Conservation (phyloP, 2,888 invertebrate genomes). For the Cryptocheilus praepositus region DNA sequence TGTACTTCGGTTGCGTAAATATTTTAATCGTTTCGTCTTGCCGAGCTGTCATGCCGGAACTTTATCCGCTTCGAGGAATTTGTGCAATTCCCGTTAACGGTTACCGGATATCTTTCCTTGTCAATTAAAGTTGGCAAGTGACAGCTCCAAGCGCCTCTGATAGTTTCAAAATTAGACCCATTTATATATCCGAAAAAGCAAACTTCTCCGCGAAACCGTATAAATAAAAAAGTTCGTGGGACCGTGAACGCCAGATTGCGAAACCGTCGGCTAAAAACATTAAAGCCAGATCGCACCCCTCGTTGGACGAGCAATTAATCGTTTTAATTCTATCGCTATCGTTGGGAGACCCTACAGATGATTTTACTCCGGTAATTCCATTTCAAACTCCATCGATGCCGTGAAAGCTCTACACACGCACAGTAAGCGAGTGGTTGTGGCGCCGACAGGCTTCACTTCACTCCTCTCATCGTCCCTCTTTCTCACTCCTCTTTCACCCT, state of each 20-base stretch:
- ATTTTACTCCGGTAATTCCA: constrained; percentile 22
- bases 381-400: constrained; percentile 9
- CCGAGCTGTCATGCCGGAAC: constrained; percentile 4
- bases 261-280: no score
- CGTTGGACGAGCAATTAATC: neutral
- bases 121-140: no score
- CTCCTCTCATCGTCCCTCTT: neutral
- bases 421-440: constrained; percentile 12
- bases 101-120: no score
- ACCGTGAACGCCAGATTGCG: no score
- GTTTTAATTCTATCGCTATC: constrained; percentile 1
- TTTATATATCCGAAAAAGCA: no score
- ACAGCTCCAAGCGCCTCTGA: no score
- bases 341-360: constrained; percentile 1
- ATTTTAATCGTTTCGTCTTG: neutral
- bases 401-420: constrained; percentile 1
- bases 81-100: constrained; percentile 1
- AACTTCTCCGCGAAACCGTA: no score
- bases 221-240: no score
- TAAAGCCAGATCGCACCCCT: no score
- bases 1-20: no score
- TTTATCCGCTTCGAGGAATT: neutral
- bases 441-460: constrained; percentile 30
- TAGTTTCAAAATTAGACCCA: no score
- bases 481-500: neutral